A percentile compares a stretch with the other conserved stretches of the same genome.
phyloP scores from a whole-genome alignment of 2,113 vertebrate genomes.

The Heliornis fulica region DNA sequence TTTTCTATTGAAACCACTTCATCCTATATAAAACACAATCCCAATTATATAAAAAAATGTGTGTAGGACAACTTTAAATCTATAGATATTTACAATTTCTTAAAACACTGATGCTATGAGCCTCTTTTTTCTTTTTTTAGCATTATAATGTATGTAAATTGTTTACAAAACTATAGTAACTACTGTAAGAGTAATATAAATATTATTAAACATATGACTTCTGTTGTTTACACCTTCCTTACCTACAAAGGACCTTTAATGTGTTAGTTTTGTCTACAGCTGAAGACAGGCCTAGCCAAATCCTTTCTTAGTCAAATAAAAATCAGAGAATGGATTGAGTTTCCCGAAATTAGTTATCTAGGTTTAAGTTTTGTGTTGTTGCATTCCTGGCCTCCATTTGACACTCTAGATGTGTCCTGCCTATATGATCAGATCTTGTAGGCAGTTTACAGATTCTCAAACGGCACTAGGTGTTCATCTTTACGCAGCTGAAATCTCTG shows the following conservation, averaged over 20 bases:
- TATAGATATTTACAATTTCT: background rate
- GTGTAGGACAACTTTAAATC: background rate
- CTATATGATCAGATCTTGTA: background rate
- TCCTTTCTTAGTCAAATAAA: background rate
- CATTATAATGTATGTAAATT: background rate
- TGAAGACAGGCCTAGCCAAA: background rate
- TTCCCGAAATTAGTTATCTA: background rate
- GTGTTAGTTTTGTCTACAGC: background rate
- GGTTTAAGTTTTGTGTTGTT: background rate
- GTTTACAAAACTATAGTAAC: background rate
- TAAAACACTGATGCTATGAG: background rate
- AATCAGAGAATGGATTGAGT: background rate
- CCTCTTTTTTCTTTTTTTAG: accelerated
- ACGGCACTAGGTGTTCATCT: background rate
- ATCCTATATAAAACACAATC: background rate
- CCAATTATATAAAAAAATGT: background rate
- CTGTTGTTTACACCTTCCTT: background rate
- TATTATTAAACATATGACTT: background rate
- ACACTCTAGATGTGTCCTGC: background rate
- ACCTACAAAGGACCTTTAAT: background rate
- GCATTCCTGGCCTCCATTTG: background rate
- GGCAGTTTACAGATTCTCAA: background rate
- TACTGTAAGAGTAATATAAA: background rate
- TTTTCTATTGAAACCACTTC: background rate
- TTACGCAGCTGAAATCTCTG: background rate